A percentile compares a stretch with the other conserved stretches of the same genome.
Conservation (phyloP, 2,797 vertebrate genomes). For the Antennarius maculatus region DNA sequence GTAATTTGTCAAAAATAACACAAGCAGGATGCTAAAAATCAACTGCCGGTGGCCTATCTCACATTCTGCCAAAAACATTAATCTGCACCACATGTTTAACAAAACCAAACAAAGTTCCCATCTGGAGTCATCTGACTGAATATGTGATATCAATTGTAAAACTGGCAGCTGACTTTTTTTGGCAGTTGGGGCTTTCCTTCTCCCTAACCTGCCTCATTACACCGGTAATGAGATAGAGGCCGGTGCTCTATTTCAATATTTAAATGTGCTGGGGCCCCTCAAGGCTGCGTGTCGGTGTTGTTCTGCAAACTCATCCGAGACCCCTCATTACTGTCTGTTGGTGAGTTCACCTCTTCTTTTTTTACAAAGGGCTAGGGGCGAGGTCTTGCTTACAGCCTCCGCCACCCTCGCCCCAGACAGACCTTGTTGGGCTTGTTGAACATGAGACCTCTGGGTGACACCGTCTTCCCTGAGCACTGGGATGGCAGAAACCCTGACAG, state of each 20-base stretch:
- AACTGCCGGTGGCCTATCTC: neutral
- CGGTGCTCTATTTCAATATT: constrained; percentile 75
- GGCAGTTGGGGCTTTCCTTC: constrained; percentile 40
- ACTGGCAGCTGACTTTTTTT: constrained; percentile 55
- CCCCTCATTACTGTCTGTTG: constrained; percentile 70
- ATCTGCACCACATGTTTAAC: constrained; percentile 39
- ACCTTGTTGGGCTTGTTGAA: constrained; percentile 72
- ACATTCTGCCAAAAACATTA: constrained; percentile 38
- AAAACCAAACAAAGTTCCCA: constrained; percentile 49
- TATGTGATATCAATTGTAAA: constrained; percentile 52
- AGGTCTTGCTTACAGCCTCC: constrained; percentile 39
- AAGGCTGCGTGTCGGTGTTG: constrained; percentile 58
- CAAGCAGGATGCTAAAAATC: constrained; percentile 1
- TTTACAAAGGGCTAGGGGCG: constrained; percentile 54
- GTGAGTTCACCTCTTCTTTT: constrained; percentile 43
- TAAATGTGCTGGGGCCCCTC: constrained; percentile 60
- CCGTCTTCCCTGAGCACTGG: constrained; percentile 32
- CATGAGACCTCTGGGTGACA: constrained; percentile 68
- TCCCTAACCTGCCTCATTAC: constrained; percentile 63
- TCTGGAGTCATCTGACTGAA: constrained; percentile 36
- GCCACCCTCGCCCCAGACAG: constrained; percentile 42
- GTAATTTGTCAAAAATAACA: neutral
- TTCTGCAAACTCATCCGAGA: constrained; percentile 56
- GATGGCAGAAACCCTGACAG: constrained; percentile 64
- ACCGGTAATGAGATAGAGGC: constrained; percentile 66